These are phyloP conservation scores for Eristalis tenax DNA, from an alignment of 2,888 invertebrate species.

Conservation along the genomic window DNA sequence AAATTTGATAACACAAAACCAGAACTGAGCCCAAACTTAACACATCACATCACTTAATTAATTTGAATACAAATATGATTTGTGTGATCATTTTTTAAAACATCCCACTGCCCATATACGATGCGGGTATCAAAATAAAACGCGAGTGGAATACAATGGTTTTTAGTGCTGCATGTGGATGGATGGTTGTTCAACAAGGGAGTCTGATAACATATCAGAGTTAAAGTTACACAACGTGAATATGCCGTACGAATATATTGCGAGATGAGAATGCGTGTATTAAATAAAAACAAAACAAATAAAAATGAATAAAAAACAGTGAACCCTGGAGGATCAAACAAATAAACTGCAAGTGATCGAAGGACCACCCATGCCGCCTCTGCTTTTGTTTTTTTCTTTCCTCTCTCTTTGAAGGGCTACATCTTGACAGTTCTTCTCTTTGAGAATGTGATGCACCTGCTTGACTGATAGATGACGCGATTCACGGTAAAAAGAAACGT, in stretches of 20 bases:
- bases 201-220: not conserved
- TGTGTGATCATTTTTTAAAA: slow-evolving; percentile 54
- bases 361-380: slow-evolving; percentile 65
- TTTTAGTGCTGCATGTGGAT: slow-evolving; percentile 26
- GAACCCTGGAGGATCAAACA: slow-evolving; percentile 46
- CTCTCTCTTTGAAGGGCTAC: slow-evolving; percentile 24
- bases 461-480: slow-evolving; percentile 14
- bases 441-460: not conserved
- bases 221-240: not conserved
- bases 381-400: slow-evolving; percentile 15
- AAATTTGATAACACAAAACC: slow-evolving; percentile 19
- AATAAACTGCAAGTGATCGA: slow-evolving; percentile 37
- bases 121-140: slow-evolving; percentile 39
- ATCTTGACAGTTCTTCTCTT: slow-evolving; percentile 49
- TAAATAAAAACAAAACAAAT: slow-evolving; percentile 60
- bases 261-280: slow-evolving; percentile 22
- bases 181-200: not conserved
- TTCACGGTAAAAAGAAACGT: not conserved
- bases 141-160: slow-evolving; percentile 52
- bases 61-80: slow-evolving; percentile 56
- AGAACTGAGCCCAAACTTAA: slow-evolving; percentile 32
- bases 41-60: slow-evolving; percentile 52
- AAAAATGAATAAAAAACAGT: slow-evolving; percentile 17
- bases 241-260: not conserved
- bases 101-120: slow-evolving; percentile 38